phyloP scores from a whole-genome alignment of 2,113 vertebrate genomes.

The Sphyrna mokarran region DNA sequence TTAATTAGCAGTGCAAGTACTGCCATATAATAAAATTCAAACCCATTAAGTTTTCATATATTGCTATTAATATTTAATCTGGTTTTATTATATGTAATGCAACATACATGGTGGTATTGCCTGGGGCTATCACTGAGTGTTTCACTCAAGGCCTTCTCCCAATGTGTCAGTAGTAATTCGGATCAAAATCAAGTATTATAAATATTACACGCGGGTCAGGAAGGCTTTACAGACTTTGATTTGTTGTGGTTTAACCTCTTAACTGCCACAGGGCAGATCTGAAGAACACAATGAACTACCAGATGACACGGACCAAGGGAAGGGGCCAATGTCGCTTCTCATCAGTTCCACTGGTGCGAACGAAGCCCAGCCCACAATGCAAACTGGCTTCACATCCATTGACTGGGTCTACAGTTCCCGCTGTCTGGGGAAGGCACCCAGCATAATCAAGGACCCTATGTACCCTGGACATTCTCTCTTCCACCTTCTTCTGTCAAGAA shows the following conservation, averaged over 20 bases:
- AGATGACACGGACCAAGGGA: not conserved
- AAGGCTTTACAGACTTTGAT: slow-evolving; percentile 34
- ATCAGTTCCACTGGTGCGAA: too few species aligned
- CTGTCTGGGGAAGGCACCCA: too few species aligned
- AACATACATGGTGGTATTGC: slow-evolving; percentile 35
- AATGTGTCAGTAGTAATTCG: slow-evolving; percentile 32
- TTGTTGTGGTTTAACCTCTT: slow-evolving; percentile 32
- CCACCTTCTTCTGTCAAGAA: too few species aligned
- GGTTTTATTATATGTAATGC: slow-evolving; percentile 35
- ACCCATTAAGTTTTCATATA: slow-evolving; percentile 34
- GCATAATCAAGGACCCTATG: too few species aligned
- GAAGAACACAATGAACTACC: not conserved
- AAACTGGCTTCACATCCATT: too few species aligned
- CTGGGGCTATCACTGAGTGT: slow-evolving; percentile 33
- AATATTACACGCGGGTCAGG: slow-evolving; percentile 31
- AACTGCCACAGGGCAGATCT: not conserved
- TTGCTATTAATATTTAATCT: slow-evolving; percentile 34
- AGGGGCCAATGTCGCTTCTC: too few species aligned
- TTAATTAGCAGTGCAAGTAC: not conserved
- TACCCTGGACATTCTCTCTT: too few species aligned
- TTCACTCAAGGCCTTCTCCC: slow-evolving; percentile 32
- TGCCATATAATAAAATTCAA: slow-evolving; percentile 31
- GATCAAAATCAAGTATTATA: slow-evolving; percentile 32
- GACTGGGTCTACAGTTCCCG: too few species aligned
- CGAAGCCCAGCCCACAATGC: too few species aligned